Conservation (phyloP, 1,140 invertebrate species). For the Nixonia krombeini region DNA sequence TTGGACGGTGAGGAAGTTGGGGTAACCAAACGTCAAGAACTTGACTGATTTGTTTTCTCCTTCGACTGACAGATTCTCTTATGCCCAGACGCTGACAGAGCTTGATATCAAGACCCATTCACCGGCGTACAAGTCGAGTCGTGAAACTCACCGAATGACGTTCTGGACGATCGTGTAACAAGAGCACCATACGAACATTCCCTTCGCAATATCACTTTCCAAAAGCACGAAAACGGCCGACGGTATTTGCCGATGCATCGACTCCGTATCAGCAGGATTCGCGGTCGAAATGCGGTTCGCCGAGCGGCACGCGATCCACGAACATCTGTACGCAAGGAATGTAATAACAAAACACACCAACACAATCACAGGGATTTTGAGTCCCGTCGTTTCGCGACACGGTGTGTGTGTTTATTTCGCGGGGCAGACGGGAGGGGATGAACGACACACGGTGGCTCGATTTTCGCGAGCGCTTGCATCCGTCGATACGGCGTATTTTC, state of each 20-base stretch:
- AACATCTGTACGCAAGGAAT: constrained; percentile 4
- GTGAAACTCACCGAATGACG: too few relatives aligned
- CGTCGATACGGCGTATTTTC: constrained; percentile 19
- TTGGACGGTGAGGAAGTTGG: background rate
- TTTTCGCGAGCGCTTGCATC: constrained; percentile 5
- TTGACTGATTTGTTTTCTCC: too few relatives aligned
- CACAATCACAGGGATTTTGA: background rate
- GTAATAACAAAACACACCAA: constrained; percentile 1
- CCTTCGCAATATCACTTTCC: constrained; percentile 1
- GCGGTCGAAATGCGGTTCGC: background rate
- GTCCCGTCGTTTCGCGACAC: background rate
- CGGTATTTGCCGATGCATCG: background rate
- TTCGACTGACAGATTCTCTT: constrained; percentile 4
- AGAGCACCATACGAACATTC: constrained; percentile 1
- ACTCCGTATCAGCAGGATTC: background rate
- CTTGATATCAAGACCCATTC: too few relatives aligned
- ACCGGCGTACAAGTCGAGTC: too few relatives aligned
- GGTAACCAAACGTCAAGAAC: background rate
- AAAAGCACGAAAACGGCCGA: background rate
- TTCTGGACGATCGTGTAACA: background rate
- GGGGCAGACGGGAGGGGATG: constrained; percentile 2
- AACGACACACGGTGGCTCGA: too few relatives aligned
- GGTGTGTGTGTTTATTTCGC: constrained; percentile 2
- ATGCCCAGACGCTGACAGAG: too few relatives aligned
- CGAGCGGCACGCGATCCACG: background rate